Base-by-base conservation (phyloP, 1,140 invertebrate species). In the Drosophila ohnishii region DNA sequence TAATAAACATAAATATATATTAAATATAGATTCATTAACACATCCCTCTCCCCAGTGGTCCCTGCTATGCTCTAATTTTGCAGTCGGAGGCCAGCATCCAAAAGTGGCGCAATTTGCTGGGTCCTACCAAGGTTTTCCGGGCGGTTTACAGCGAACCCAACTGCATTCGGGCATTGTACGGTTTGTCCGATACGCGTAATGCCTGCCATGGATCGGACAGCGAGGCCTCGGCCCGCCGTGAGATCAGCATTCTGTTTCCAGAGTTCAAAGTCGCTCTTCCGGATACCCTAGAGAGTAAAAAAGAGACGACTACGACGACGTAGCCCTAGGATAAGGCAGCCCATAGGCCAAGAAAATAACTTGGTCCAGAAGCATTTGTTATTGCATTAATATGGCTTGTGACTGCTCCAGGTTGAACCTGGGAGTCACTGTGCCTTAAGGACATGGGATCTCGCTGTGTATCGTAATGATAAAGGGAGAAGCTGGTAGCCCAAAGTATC, bases 121-220 rank as follows among this genome's bases (percentile, higher is more conserved):
- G 97, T 1, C 97, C 97, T 1, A 98, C 97, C 0, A 97, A 97
- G 93, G 95, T 95, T 0, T 96, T 94, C 86, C 95, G 95, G 89
- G 95, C 96, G 16, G 95, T 97, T 63, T 96, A 95, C 90, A 94
- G 94, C 78, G 93, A 95, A 48, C 97, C 97, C 3, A 84, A 95
- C 57, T 94, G 94, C 70, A 95, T 98, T 60, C 93, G 97, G 80
- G 96, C 96, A 3, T 92, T 93, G 78, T 98, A 95, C 93, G 97
- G 97, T 1, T 91, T 98, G 3, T 97, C 97, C 1, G 97, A 98
- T 91, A 98, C 97, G 0, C 95, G 97, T 90, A 99, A 99, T 93
- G 97, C 96, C 19, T 95, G 95, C 50, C 97, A 98, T 93, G 97
- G 97, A 35, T 98, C 97, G 95, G 97, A 98, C 94, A 97, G 97